phyloP scores from a whole-genome alignment of 2,797 vertebrate species.

The Poeciliopsis presidionis region DNA sequence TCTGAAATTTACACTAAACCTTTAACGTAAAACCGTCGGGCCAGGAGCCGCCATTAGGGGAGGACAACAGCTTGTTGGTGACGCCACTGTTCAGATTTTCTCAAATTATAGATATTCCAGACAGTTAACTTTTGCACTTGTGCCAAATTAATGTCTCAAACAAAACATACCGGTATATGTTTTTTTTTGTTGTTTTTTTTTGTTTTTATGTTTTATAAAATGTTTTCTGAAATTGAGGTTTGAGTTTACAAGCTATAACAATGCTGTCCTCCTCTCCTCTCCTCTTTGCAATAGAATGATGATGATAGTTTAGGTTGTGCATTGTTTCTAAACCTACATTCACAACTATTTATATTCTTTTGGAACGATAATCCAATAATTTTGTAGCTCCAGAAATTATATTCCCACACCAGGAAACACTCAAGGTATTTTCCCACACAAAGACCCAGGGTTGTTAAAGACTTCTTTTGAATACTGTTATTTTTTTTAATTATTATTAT shows the following conservation, averaged over 20 bases:
- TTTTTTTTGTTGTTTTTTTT: not conserved
- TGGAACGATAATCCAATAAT: constrained; percentile 49
- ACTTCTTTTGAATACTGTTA: constrained; percentile 68
- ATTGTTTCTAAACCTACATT: constrained; percentile 41
- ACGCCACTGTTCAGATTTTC: not conserved
- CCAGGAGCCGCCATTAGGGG: not conserved
- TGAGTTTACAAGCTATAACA: constrained; percentile 18
- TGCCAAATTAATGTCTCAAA: not conserved
- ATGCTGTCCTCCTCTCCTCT: constrained; percentile 31
- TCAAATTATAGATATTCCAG: not conserved
- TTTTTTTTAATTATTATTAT: constrained; percentile 56
- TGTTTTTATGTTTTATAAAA: not conserved
- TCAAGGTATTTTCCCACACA: constrained; percentile 60
- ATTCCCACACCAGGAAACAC: constrained; percentile 50
- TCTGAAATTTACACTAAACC: not conserved
- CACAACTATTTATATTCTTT: constrained; percentile 59
- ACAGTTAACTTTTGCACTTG: not conserved
- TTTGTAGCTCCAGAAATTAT: constrained; percentile 73
- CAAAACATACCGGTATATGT: not conserved
- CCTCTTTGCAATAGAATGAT: constrained; percentile 55
- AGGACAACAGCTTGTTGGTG: not conserved
- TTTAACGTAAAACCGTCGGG: not conserved
- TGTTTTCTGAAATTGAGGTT: not conserved
- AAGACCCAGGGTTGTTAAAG: constrained; percentile 68
- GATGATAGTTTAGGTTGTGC: constrained; percentile 50